Percentiles rank a stretch among this genome's conserved stretches.
Evolutionary conservation across 2,797 vertebrate genomes (phyloP).

Genomic region (Pempheris klunzingeri): DNA sequence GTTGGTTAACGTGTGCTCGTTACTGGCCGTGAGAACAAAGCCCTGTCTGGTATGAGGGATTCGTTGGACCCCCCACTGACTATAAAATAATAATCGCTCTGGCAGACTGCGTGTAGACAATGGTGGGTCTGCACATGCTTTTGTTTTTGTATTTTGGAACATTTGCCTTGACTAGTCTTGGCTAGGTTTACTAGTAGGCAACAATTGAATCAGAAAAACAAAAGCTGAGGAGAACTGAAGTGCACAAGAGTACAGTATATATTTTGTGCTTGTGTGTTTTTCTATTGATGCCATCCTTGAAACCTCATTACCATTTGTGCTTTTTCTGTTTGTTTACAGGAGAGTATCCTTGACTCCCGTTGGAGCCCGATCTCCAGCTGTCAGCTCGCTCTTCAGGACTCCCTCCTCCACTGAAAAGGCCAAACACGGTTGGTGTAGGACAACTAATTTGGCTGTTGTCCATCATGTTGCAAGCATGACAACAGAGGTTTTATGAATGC

Average conservation of each 20-base stretch:
- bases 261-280: background rate
- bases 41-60: conserved; percentile 68
- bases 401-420: conserved; percentile 84
- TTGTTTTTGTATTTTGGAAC: conserved; percentile 36
- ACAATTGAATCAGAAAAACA: background rate
- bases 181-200: conserved; percentile 19
- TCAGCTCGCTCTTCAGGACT: conserved; percentile 54
- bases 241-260: background rate
- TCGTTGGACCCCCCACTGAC: conserved; percentile 76
- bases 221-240: background rate
- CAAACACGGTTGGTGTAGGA: conserved; percentile 87
- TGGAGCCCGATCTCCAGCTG: conserved; percentile 73
- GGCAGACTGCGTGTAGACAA: conserved; percentile 62
- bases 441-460: background rate
- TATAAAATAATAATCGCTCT: conserved; percentile 69
- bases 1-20: conserved; percentile 31
- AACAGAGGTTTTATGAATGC: background rate
- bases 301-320: background rate
- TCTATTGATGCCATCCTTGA: background rate
- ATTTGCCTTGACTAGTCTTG: background rate
- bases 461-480: conserved; percentile 6
- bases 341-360: conserved; percentile 91
- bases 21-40: conserved; percentile 68
- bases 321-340: conserved; percentile 80
- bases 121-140: conserved; percentile 50